A percentile compares a stretch with the other conserved stretches of the same genome.
Conservation (phyloP, 2,888 invertebrate species). For the Drosophila nr. fundita region DNA sequence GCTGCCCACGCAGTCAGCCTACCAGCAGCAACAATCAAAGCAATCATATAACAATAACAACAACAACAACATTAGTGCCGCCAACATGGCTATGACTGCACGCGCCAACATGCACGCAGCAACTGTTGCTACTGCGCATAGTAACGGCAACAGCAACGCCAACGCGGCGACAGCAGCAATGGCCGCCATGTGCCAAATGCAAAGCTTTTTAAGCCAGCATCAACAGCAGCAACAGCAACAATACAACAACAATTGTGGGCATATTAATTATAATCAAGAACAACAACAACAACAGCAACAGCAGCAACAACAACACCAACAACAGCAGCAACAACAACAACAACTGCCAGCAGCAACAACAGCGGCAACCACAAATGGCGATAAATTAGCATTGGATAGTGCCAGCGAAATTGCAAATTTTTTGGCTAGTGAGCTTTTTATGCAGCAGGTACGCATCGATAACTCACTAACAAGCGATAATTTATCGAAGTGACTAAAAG, state of each 20-base stretch:
- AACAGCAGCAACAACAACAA: conserved; percentile 12
- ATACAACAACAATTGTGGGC: conserved; percentile 50
- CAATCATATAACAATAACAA: conserved; percentile 49
- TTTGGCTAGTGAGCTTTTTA: conserved; percentile 93
- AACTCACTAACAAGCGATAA: conserved; percentile 14
- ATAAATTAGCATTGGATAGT: conserved; percentile 87
- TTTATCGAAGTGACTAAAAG: conserved; percentile 22
- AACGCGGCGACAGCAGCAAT: conserved; percentile 56
- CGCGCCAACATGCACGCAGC: conserved; percentile 65
- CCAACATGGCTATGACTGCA: conserved; percentile 48
- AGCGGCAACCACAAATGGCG: conserved; percentile 48
- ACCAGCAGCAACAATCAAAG: conserved; percentile 53
- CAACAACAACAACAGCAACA: conserved; percentile 56
- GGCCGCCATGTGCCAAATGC: conserved; percentile 77
- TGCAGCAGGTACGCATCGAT: conserved; percentile 89
- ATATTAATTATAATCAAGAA: conserved; percentile 65
- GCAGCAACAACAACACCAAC: conserved; percentile 28
- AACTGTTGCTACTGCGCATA: conserved; percentile 52
- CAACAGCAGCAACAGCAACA: conserved; percentile 43
- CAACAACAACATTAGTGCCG: conserved; percentile 22
- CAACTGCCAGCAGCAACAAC: conserved; percentile 15
- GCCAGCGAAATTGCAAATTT: conserved; percentile 94
- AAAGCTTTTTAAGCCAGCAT: conserved; percentile 68
- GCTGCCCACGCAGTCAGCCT: conserved; percentile 63
- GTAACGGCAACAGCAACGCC: conserved; percentile 41